These are phyloP conservation scores for Aldrovandia affinis DNA, from an alignment of 2,797 vertebrate genomes.

Conservation along the genomic window DNA sequence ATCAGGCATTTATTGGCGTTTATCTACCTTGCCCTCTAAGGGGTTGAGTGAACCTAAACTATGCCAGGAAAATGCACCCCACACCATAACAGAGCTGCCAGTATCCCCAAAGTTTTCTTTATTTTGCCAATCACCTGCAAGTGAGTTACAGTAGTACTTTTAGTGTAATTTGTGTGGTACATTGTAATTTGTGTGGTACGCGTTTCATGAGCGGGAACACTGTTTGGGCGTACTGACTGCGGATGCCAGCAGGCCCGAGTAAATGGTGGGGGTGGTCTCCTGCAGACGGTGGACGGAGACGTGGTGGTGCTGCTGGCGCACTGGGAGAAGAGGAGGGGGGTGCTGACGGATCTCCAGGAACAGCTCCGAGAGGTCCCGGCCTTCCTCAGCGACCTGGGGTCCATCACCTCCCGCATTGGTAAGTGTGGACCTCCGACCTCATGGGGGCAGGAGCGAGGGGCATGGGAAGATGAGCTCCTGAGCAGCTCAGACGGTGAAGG, in stretches of 20 bases:
- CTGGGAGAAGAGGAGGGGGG: slow-evolving; percentile 85
- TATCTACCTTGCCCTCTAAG: too few species aligned
- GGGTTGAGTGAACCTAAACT: too few species aligned
- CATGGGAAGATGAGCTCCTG: background rate
- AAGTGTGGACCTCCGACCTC: slow-evolving; percentile 47
- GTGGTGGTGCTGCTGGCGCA: slow-evolving; percentile 91
- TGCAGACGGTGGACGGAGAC: slow-evolving; percentile 84
- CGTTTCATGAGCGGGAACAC: background rate
- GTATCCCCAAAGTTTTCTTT: too few species aligned
- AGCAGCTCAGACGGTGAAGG: background rate
- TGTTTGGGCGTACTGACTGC: background rate
- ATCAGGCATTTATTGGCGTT: too few species aligned
- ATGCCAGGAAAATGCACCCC: too few species aligned
- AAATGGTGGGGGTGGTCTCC: slow-evolving; percentile 25
- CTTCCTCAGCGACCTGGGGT: slow-evolving; percentile 82
- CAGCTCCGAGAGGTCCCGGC: slow-evolving; percentile 85
- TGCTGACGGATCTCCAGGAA: slow-evolving; percentile 81
- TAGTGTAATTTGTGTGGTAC: background rate
- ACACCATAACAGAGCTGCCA: too few species aligned
- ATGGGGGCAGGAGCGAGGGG: background rate
- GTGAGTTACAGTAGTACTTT: background rate
- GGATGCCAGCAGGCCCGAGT: too few species aligned
- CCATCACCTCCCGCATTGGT: slow-evolving; percentile 83
- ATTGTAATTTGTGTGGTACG: background rate
- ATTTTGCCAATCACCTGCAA: too few species aligned